These are phyloP conservation scores for Rhombomys opimus DNA, from an alignment of 2,113 vertebrate genomes.

Conservation along the genomic window DNA sequence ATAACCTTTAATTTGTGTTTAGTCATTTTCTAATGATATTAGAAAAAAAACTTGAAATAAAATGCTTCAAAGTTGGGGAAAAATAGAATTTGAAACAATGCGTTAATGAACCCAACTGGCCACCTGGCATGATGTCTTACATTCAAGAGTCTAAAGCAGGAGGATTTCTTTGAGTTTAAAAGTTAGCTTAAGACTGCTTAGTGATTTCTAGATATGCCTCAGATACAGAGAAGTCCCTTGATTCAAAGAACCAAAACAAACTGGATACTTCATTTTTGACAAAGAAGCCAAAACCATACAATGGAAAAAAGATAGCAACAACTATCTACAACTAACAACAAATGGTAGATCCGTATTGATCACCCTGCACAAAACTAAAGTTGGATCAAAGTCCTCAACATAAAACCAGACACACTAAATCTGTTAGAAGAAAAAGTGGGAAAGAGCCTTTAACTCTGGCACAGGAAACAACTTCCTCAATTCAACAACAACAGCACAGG, in stretches of 20 bases:
- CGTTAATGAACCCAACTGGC: background rate
- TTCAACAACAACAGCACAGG: too few relatives aligned
- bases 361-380: too few relatives aligned
- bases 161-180: background rate
- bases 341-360: too few relatives aligned
- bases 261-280: too few relatives aligned
- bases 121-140: background rate
- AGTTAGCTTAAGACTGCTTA: background rate
- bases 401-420: too few relatives aligned
- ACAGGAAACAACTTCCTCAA: too few relatives aligned
- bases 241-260: background rate
- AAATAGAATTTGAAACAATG: constrained; percentile 50
- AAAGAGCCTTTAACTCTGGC: too few relatives aligned
- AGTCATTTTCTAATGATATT: background rate
- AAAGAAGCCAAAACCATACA: too few relatives aligned
- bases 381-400: too few relatives aligned
- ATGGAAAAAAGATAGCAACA: too few relatives aligned
- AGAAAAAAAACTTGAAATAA: constrained; percentile 48
- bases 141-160: background rate
- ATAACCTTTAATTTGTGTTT: background rate
- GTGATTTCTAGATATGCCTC: background rate
- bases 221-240: background rate
- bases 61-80: background rate
- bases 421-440: too few relatives aligned
- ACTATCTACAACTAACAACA: too few relatives aligned